A percentile compares a stretch with the other conserved stretches of the same genome.
These are phyloP conservation scores for Drosophila jambulina DNA, from an alignment of 1,140 invertebrate genomes.

Conservation along the genomic window DNA sequence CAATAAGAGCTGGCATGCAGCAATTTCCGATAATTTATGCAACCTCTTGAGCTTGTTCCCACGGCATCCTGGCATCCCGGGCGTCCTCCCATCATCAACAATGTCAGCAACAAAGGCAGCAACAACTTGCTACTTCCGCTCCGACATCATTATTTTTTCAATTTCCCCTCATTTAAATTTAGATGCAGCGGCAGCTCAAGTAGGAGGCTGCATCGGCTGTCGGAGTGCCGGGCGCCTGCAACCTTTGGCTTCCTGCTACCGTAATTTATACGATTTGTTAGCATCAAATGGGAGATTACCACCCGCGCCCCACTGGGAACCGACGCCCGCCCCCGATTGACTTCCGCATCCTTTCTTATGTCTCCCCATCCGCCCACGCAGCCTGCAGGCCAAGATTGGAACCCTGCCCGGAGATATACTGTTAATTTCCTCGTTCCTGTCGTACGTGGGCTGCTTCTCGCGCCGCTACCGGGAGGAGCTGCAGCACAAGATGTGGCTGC, in stretches of 20 bases:
- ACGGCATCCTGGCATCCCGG: constrained; percentile 3
- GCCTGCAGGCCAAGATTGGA: constrained; percentile 87
- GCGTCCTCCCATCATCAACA: constrained; percentile 27
- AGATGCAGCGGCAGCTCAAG: constrained; percentile 36
- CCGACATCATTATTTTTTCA: constrained; percentile 80
- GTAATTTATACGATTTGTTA: constrained; percentile 68
- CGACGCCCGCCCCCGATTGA: constrained; percentile 3
- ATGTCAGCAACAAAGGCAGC: constrained; percentile 45
- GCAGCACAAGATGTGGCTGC: constrained; percentile 91
- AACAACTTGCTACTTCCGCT: constrained; percentile 41
- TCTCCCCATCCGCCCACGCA: constrained; percentile 1
- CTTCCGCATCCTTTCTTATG: constrained; percentile 4
- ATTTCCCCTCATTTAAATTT: constrained; percentile 79
- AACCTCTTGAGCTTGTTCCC: constrained; percentile 40
- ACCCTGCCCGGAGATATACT: constrained; percentile 96
- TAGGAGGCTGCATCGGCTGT: constrained; percentile 12
- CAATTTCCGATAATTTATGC: constrained; percentile 72
- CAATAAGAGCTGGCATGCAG: constrained; percentile 73
- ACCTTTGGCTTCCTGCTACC: constrained; percentile 48
- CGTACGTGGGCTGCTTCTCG: constrained; percentile 97
- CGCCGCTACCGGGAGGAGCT: constrained; percentile 93
- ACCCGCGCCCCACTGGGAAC: background rate
- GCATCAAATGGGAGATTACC: constrained; percentile 45
- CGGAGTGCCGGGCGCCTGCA: constrained; percentile 13
- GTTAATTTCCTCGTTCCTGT: constrained; percentile 96